phyloP scores from a whole-genome alignment of 1,140 invertebrate genomes.

The Ips typographus region DNA sequence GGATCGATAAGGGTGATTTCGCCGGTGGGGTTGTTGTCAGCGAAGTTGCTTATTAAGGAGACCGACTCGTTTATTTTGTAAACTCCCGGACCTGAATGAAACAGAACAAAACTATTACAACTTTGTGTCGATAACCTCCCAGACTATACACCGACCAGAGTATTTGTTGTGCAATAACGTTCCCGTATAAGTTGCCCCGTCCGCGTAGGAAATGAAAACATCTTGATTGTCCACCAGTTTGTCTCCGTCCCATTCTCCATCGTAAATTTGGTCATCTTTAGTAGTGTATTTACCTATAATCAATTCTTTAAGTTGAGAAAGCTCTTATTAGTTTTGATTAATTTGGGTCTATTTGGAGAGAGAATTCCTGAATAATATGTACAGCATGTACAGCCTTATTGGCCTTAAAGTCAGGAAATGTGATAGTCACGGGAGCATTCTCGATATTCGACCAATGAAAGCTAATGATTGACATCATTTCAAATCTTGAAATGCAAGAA shows the following conservation, averaged over 20 bases:
- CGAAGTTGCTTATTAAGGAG: constrained; percentile 39
- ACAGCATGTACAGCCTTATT: too few species aligned
- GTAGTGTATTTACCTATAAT: neutral
- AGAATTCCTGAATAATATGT: too few species aligned
- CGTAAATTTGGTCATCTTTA: constrained; percentile 43
- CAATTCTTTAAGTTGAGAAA: neutral
- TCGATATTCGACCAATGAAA: too few species aligned
- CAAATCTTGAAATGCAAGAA: too few species aligned
- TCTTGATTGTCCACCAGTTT: constrained; percentile 40
- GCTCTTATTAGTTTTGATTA: too few species aligned
- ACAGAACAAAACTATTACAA: neutral
- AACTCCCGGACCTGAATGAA: constrained; percentile 33
- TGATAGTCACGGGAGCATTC: too few species aligned
- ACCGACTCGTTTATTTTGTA: constrained; percentile 35
- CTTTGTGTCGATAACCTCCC: neutral
- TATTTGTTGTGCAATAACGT: constrained; percentile 23
- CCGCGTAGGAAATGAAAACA: constrained; percentile 37
- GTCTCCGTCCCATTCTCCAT: constrained; percentile 46
- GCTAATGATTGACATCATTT: too few species aligned
- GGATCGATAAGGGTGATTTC: constrained; percentile 42
- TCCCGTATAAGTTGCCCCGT: constrained; percentile 38
- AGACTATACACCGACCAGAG: constrained; percentile 6
- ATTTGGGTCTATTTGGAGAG: too few species aligned
- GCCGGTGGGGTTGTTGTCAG: constrained; percentile 43
- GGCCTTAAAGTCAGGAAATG: too few species aligned